Evolutionary conservation across 2,113 vertebrate genomes (phyloP).

Genomic region (Chaetops frenatus): DNA sequence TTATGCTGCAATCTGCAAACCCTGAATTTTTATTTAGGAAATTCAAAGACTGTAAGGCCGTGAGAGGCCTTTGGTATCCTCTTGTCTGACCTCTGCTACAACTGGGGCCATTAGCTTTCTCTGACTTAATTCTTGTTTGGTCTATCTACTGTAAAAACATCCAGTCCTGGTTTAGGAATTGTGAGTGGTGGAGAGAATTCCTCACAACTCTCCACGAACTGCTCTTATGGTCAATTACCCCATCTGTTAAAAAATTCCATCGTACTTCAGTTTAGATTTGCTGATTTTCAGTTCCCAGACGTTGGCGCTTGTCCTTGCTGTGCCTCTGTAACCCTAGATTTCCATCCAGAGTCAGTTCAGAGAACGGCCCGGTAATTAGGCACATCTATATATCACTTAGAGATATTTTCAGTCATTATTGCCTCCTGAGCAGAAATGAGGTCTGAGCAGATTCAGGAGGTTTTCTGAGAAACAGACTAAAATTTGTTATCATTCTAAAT

Average conservation of each 20-base stretch:
- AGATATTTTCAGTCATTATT: background rate
- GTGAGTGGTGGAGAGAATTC: background rate
- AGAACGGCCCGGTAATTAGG: background rate
- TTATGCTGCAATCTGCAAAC: background rate
- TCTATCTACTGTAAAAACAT: constrained; percentile 45
- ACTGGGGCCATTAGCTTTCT: constrained; percentile 29
- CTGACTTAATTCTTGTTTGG: constrained; percentile 50
- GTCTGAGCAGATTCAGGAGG: background rate
- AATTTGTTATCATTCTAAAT: background rate
- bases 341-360: background rate
- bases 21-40: constrained; percentile 19
- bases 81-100: constrained; percentile 39
- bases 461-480: background rate
- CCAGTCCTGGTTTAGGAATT: constrained; percentile 23
- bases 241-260: constrained; percentile 34
- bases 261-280: background rate
- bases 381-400: background rate
- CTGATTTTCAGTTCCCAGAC: background rate
- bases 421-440: background rate
- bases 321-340: background rate
- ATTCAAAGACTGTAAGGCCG: background rate
- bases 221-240: constrained; percentile 45
- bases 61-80: constrained; percentile 16
- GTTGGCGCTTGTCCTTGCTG: background rate
- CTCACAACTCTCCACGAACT: background rate